Conservation (phyloP, 2,797 vertebrate genomes). For the Amblyraja radiata region DNA sequence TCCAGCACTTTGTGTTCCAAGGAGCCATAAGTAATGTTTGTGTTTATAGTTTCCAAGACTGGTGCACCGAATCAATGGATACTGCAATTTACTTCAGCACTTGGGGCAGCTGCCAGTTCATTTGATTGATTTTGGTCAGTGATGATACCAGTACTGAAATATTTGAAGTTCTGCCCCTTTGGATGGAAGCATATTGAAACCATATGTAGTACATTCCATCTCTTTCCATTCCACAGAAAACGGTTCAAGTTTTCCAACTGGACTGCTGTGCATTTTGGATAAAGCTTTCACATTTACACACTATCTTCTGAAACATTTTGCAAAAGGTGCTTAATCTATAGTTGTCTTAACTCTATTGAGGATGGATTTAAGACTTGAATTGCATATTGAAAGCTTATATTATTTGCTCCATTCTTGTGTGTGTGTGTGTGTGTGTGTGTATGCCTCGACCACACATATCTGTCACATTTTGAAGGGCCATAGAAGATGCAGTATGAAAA, state of each 20-base stretch:
- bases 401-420: background rate
- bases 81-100: background rate
- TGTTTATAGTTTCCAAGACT: background rate
- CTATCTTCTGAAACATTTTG: background rate
- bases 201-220: slow-evolving; percentile 22
- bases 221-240: background rate
- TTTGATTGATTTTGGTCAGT: slow-evolving; percentile 13
- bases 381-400: background rate
- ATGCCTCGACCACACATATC: background rate
- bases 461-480: background rate
- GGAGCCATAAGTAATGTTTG: background rate
- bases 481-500: background rate
- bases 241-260: background rate
- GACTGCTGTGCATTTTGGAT: background rate
- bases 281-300: background rate
- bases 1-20: too few species aligned
- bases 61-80: background rate
- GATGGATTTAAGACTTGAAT: slow-evolving; percentile 1
- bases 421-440: background rate
- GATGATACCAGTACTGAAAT: background rate
- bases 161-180: background rate
- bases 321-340: background rate
- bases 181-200: slow-evolving; percentile 29
- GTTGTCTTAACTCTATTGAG: background rate
- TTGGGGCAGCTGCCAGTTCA: background rate